phyloP scores from a whole-genome alignment of 2,113 vertebrate genomes.

The Dissostichus mawsoni region DNA sequence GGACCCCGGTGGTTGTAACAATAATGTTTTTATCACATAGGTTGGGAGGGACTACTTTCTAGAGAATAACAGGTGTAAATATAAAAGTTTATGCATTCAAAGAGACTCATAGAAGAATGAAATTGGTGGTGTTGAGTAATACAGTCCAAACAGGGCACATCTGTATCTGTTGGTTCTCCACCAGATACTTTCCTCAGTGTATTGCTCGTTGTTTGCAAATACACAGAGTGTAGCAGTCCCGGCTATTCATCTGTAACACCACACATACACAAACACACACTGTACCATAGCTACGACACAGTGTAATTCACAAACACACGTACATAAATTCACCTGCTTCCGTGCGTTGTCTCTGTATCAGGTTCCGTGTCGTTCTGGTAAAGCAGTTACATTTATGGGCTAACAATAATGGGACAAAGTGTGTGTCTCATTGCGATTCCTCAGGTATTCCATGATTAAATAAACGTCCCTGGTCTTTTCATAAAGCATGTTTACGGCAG shows the following conservation, averaged over 20 bases:
- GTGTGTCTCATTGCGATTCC: slow-evolving; percentile 79
- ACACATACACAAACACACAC: slow-evolving; percentile 37
- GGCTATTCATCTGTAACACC: slow-evolving; percentile 58
- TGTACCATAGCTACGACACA: slow-evolving; percentile 34
- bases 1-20: slow-evolving; percentile 10
- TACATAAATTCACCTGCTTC: slow-evolving; percentile 77
- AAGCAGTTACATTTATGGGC: slow-evolving; percentile 80
- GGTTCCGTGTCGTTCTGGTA: slow-evolving; percentile 67
- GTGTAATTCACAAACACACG: slow-evolving; percentile 61
- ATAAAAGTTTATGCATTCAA: slow-evolving; percentile 5
- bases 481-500: slow-evolving; percentile 87
- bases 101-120: background rate
- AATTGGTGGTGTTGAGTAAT: slow-evolving; percentile 7
- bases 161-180: slow-evolving; percentile 35
- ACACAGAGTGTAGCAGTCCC: slow-evolving; percentile 50
- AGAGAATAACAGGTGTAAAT: slow-evolving; percentile 17
- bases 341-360: slow-evolving; percentile 65
- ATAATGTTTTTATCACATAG: slow-evolving; percentile 38
- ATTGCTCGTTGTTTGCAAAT: slow-evolving; percentile 51
- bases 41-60: background rate
- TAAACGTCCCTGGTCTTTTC: slow-evolving; percentile 90
- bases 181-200: slow-evolving; percentile 32
- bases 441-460: slow-evolving; percentile 89
- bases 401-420: slow-evolving; percentile 82
- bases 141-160: slow-evolving; percentile 18